These are phyloP conservation scores for Tachysurus vachellii DNA, from an alignment of 2,113 vertebrate genomes.

Conservation along the genomic window DNA sequence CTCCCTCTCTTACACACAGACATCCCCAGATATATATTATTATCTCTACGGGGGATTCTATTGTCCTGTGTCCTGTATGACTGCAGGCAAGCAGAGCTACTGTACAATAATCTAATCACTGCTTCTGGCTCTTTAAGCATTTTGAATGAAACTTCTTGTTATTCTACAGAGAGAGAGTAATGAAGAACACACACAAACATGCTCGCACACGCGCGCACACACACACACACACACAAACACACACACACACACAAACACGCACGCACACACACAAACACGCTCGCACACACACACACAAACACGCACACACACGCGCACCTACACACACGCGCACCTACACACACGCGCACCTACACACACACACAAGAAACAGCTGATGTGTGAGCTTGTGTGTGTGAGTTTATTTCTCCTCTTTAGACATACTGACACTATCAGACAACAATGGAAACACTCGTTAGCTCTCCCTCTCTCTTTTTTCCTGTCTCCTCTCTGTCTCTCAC, in stretches of 20 bases:
- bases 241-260: no score
- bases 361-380: no score
- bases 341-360: no score
- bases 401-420: neutral
- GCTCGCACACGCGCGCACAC: no score
- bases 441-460: neutral
- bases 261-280: no score
- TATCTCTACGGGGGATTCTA: neutral
- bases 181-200: neutral
- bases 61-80: neutral
- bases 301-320: no score
- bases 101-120: neutral
- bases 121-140: slow-evolving; percentile 3
- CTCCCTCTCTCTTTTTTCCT: neutral
- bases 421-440: slow-evolving; percentile 17
- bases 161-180: neutral
- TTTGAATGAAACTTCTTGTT: neutral
- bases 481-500: neutral
- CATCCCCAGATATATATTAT: neutral
- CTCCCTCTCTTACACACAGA: slow-evolving; percentile 8
- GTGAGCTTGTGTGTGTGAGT: neutral
- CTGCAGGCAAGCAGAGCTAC: neutral
- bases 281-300: no score
- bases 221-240: no score
- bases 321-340: no score